phyloP scores from a whole-genome alignment of 2,797 vertebrate species.

The Pygocentrus nattereri region DNA sequence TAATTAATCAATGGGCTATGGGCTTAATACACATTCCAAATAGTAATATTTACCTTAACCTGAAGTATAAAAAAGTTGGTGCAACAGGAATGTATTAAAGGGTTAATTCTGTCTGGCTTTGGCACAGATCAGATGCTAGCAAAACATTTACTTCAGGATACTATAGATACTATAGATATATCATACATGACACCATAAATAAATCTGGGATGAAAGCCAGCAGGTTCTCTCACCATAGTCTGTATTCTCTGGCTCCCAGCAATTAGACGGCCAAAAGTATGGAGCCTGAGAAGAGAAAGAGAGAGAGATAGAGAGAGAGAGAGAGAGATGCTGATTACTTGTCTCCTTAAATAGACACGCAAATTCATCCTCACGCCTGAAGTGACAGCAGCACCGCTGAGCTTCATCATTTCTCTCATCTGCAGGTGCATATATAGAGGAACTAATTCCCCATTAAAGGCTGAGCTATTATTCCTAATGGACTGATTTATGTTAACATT shows the following conservation, averaged over 20 bases:
- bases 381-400: slow-evolving; percentile 8
- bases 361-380: slow-evolving; percentile 28
- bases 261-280: slow-evolving; percentile 97
- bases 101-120: too few species aligned
- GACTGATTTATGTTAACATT: not conserved
- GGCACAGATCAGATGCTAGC: too few species aligned
- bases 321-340: slow-evolving; percentile 27
- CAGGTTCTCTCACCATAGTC: slow-evolving; percentile 89
- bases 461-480: not conserved
- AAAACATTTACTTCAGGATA: too few species aligned
- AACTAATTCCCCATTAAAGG: not conserved
- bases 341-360: slow-evolving; percentile 24
- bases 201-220: slow-evolving; percentile 5
- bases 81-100: too few species aligned
- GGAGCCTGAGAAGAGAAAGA: slow-evolving; percentile 83
- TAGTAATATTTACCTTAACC: too few species aligned
- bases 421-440: slow-evolving; percentile 22
- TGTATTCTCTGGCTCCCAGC: slow-evolving; percentile 99
- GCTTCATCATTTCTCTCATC: slow-evolving; percentile 16
- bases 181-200: slow-evolving; percentile 7
- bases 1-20: too few species aligned
- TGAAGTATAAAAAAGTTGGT: too few species aligned
- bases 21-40: too few species aligned
- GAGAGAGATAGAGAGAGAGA: not conserved
- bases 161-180: not conserved